These are phyloP conservation scores for Lycocerus yunnanus DNA, from an alignment of 2,888 invertebrate genomes.

Conservation along the genomic window DNA sequence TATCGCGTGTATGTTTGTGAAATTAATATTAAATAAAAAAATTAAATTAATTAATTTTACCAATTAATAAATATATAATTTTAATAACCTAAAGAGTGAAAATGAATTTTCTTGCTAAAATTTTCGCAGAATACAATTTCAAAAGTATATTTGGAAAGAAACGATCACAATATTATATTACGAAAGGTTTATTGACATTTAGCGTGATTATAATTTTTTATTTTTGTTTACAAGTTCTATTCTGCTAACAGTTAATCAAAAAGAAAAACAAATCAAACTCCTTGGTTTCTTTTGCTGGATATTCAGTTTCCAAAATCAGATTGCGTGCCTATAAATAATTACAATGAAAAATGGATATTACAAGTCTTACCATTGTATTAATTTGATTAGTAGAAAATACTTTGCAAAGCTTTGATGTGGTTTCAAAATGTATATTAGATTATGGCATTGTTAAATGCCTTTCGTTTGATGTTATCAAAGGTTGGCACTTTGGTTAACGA, in stretches of 20 bases:
- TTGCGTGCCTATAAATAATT: too few species aligned
- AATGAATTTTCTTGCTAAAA: too few species aligned
- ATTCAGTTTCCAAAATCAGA: background rate
- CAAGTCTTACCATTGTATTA: background rate
- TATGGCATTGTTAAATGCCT: background rate
- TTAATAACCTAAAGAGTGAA: too few species aligned
- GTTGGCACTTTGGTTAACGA: background rate
- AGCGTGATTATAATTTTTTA: too few species aligned
- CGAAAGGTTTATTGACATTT: background rate
- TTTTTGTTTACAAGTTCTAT: too few species aligned
- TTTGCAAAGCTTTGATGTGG: background rate
- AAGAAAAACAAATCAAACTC: background rate
- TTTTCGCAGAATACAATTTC: too few species aligned
- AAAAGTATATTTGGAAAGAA: background rate
- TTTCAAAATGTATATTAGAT: background rate
- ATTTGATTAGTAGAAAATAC: background rate
- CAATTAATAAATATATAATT: too few species aligned
- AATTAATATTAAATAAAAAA: too few species aligned
- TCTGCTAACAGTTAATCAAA: too few species aligned
- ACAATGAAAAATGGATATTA: too few species aligned
- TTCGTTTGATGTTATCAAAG: background rate
- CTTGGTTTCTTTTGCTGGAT: background rate
- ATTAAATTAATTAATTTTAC: too few species aligned
- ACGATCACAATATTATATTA: background rate
- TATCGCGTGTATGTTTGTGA: too few species aligned